phyloP scores from a whole-genome alignment of 2,797 vertebrate genomes.

The Gymnopithys bicolor region DNA sequence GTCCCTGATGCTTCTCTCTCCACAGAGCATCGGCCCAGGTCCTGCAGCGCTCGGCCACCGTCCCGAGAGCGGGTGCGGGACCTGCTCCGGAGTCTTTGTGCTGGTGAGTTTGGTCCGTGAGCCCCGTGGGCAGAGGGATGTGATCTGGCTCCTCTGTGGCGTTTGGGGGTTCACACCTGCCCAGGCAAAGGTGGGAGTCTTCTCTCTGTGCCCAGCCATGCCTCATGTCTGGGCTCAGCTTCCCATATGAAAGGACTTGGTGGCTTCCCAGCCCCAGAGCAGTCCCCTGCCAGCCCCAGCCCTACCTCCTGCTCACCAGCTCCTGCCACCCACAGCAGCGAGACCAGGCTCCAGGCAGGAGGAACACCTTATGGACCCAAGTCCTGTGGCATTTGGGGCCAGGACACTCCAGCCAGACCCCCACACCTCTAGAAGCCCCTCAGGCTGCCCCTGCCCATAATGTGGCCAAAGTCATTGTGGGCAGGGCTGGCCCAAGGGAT shows the following conservation, averaged over 20 bases:
- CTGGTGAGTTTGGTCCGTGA: not conserved
- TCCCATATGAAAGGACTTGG: not conserved
- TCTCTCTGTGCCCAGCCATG: rapidly evolving
- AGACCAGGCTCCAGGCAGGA: not conserved
- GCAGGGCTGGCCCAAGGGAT: not conserved
- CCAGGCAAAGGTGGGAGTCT: not conserved
- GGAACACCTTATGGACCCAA: too few relatives aligned
- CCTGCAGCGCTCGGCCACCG: rapidly evolving
- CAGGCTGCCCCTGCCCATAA: not conserved
- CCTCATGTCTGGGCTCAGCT: not conserved
- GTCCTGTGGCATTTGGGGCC: not conserved
- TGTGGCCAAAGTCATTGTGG: not conserved
- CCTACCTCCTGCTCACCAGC: not conserved
- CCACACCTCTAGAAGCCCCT: not conserved
- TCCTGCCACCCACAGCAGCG: not conserved
- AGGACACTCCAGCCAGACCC: not conserved
- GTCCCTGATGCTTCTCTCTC: not conserved
- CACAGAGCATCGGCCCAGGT: not conserved
- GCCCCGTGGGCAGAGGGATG: rapidly evolving
- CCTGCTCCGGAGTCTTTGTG: not conserved
- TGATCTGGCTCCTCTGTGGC: not conserved
- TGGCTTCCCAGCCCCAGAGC: not conserved
- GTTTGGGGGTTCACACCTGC: rapidly evolving
- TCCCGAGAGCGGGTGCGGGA: not conserved
- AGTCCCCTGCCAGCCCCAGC: not conserved